Evolutionary conservation across 2,113 vertebrate genomes (phyloP).

Genomic region (Phycodurus eques): DNA sequence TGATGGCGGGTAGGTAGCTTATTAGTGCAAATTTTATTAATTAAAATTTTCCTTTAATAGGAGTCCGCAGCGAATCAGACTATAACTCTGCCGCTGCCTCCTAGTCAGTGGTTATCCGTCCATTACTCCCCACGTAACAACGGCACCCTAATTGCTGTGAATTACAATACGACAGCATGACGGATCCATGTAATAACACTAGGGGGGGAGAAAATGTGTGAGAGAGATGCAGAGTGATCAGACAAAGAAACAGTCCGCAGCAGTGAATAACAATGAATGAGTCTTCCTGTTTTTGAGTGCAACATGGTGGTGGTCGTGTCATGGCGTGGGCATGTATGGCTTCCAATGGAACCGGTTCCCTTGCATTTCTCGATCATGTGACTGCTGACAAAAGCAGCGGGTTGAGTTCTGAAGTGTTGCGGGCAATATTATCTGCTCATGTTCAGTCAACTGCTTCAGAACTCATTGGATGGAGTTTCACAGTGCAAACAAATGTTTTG

Average conservation of each 20-base stretch:
- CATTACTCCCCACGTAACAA: neutral
- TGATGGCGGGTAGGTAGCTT: neutral
- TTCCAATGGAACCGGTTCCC: no score
- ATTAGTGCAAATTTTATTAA: neutral
- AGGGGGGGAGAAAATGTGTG: neutral
- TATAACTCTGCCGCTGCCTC: neutral
- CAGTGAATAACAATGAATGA: neutral
- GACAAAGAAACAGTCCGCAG: constrained; percentile 8
- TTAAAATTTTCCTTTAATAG: neutral
- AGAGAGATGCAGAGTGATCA: neutral
- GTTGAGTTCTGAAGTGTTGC: no score
- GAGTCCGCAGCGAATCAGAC: neutral
- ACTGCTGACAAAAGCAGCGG: no score
- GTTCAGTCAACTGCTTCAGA: no score
- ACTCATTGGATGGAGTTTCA: no score
- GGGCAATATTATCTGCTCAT: no score
- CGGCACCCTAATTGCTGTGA: neutral
- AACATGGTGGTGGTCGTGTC: no score
- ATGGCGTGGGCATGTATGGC: no score
- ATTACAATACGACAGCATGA: neutral
- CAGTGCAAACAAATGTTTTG: no score
- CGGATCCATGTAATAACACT: neutral
- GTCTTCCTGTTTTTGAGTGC: neutral
- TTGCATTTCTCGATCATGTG: no score
- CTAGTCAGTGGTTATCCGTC: neutral